Conservation (phyloP, 2,888 invertebrate species). For the Pristionchus fissidentatus region DNA sequence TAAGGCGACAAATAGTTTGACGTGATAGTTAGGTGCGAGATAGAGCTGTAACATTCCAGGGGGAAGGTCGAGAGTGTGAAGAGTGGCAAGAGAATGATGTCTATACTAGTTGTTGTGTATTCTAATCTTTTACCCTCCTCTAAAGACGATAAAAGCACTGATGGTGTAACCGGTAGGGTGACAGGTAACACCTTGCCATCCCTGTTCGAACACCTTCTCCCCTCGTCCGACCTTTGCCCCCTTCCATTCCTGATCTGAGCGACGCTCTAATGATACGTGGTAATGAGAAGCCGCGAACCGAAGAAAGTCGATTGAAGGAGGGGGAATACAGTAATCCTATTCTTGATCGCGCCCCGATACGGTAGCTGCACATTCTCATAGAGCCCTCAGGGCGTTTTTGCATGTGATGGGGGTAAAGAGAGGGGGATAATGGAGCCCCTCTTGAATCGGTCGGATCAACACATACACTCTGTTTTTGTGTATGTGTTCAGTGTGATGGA, state of each 20-base stretch:
- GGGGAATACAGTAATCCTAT: neutral
- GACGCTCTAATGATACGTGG: conserved; percentile 40
- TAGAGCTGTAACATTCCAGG: conserved; percentile 13
- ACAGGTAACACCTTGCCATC: neutral
- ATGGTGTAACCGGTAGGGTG: conserved; percentile 10
- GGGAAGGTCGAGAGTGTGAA: conserved; percentile 29
- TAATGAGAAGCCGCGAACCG: neutral
- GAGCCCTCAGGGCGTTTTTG: conserved; percentile 13
- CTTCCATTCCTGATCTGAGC: conserved; percentile 26
- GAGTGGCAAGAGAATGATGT: conserved; percentile 10
- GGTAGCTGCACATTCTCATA: neutral
- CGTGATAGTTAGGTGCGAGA: conserved; percentile 29
- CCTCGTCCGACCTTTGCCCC: conserved; percentile 17
- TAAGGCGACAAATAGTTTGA: conserved; percentile 10
- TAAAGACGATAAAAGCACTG: conserved; percentile 1
- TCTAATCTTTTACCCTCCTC: neutral
- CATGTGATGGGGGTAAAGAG: no score
- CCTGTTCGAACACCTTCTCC: neutral
- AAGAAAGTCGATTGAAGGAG: neutral
- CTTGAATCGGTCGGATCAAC: conserved; percentile 3
- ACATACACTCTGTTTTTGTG: neutral
- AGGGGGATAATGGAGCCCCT: conserved; percentile 3
- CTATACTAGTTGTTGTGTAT: neutral
- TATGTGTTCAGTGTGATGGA: neutral
- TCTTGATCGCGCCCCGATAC: neutral